Evolutionary conservation across 2,888 invertebrate genomes (phyloP), one percentile per base, ranked within the genome.

Genomic region (Catotricha subobsoleta): DNA sequence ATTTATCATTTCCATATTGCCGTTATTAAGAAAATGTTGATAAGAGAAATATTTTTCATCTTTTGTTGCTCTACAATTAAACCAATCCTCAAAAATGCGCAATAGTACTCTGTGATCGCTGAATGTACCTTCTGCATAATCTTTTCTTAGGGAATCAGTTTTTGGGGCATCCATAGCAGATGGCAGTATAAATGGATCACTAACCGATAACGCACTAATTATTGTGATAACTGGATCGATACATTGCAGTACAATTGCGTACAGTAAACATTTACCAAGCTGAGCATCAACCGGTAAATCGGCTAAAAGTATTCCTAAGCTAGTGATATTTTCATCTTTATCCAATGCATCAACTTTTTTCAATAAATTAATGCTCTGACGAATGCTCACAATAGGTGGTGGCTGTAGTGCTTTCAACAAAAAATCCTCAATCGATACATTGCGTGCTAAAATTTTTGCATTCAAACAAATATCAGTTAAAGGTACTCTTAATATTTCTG

Each of bases 91-190:
- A 60, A 88, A 90, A 0, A 83, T 79, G 44, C 82, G 64, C 3
- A 97, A 60, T 40, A 91, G 65, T 6, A 80, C 75, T 73, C 92
- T 76, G 54, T 95, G 94, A 58, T 98, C 97, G 48, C 92, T 94
- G 52, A 71, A 76, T 7, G 81, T 75, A 19, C 76, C 76, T 0
- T 76, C 73, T 0, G 83, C 72, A 47, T 92, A 75, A 41, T 74
- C 71, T 47, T 74, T 75, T 15, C 82, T 68, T 3, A 71, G 66
- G 36, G 78, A 75, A 0, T 74, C 72, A 27, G 67, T 62, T 55
- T 72, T 74, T 50, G 79, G 68, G 41, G 71, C 68, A 13, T 52
- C 51, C 34, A 51, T 49, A 7, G 74, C 72, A 0, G 80, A 61
- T 2, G 90, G 83, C 44, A 91, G 65, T 45, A 77, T 67, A 55